Base-by-base conservation (phyloP, 2,888 invertebrate genomes). In the Lathronympha strigana region DNA sequence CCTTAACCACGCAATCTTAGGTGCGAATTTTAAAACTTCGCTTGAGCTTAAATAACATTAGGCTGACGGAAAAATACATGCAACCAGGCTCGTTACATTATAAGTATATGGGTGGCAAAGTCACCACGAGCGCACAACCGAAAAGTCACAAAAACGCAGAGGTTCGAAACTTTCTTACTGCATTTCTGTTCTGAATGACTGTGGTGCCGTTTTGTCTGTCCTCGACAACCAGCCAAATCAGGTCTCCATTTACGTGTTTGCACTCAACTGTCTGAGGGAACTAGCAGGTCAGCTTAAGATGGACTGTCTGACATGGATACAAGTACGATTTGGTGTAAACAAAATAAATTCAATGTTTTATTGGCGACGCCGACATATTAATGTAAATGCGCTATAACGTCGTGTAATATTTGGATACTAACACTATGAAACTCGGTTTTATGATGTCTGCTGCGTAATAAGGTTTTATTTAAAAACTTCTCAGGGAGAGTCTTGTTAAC, bases 301-400 rank as follows among this genome's bases (percentile, higher is more conserved):
- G 67, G 71, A 13, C 19, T 4, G 19, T 67, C 63, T 60, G 64
- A 69, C 66, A 58, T 66, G 62, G 63, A 25, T 19, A 49, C 62
- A 38, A 57, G 61, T 54, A 51, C 19, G 51, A 64, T 69, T 75
- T 79, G 75, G 73, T 76, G 76, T 77, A 75, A 77, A 75, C 73
- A 73, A 71, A 75, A 76, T 77, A 76, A 78, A 78, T 66, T 72
- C 63, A 61, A 53, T 63, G 66, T 68, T 66, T 80, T 79, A 78
- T 75, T 61, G 64, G 67, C 60, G 63, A 53, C 51, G 60, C 55
- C 68, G 68, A 70, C 57, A 61, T 21, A 49, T 28, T 11, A 31
- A 63, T 55, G 17, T 64, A 62, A 64, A 72, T 70, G 71, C 68
- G 67, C 73, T 73, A 72, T 72, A 69, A 74, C 69, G 69, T 40